Evolutionary conservation across 2,888 invertebrate species (phyloP), one percentile per base, ranked within the genome.

Genomic region (Pollenia angustigena): DNA sequence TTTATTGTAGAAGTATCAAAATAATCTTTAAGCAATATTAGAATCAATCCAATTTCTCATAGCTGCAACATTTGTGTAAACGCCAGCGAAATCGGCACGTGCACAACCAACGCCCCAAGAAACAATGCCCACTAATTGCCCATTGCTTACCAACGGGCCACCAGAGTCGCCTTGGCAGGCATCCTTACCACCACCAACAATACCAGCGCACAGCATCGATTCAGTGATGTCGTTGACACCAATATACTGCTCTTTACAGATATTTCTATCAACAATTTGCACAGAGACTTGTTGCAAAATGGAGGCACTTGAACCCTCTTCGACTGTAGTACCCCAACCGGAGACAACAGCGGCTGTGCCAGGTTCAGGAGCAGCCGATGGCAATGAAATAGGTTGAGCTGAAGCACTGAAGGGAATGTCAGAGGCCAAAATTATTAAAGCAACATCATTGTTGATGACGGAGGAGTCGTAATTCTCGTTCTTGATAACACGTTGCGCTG

Each of bases 381-480:
- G 95, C 87, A 96, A 90, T 88, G 95, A 95, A 81, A 96, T 94
- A 0, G 96, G 95, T 2, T 94, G 92, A 56, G 95, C 94, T 32
- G 2, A 44, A 8, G 42, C 40, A 64, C 71, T 71, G 14, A 80
- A 72, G 8, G 50, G 52, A 72, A 88, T 88, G 0, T 78, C 74
- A 8, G 71, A 62, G 9, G 2, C 3, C 66, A 88, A 62, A 23
- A 72, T 72, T 10, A 88, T 76, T 44, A 89, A 71, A 23, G 87
- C 87, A 50, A 89, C 75, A 66, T 89, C 89, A 48, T 88, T 81
- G 50, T 85, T 68, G 10, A 74, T 54, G 16, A 50, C 71, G 1
- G 14, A 10, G 0, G 76, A 48, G n/a, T 83, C 60, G 46, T 85
- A 88, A 16, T 83, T 46, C 16, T 71, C 71, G 71, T 88, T 78